These are phyloP conservation scores for Dioctria rufipes DNA, from an alignment of 2,888 invertebrate genomes.

Conservation along the genomic window DNA sequence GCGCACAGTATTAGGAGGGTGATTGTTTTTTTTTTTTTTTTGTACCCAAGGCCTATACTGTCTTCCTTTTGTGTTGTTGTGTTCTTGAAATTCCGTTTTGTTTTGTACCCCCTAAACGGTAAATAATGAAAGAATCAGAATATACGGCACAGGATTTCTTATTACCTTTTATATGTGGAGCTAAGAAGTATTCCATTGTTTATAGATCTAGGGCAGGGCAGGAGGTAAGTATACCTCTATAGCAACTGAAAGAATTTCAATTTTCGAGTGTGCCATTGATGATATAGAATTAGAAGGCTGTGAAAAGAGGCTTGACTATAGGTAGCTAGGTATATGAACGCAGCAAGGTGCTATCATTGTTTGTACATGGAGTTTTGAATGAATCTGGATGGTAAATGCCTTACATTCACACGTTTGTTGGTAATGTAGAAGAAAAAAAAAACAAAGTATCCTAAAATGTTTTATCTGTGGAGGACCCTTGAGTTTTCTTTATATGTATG, in stretches of 20 bases:
- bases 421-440: too few species aligned
- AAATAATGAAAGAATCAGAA: background rate
- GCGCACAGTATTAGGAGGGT: background rate
- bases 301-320: too few species aligned
- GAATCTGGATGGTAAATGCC: too few species aligned
- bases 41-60: background rate
- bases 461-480: too few species aligned
- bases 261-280: background rate
- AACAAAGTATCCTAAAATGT: too few species aligned
- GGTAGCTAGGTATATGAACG: background rate
- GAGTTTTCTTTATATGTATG: too few species aligned
- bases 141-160: background rate
- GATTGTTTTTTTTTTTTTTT: background rate
- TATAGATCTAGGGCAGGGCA: background rate
- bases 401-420: too few species aligned
- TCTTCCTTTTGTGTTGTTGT: background rate
- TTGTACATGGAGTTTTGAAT: background rate
- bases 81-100: background rate
- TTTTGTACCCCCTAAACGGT: background rate
- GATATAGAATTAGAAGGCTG: background rate
- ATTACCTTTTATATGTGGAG: background rate
- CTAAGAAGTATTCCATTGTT: background rate
- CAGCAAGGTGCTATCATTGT: background rate
- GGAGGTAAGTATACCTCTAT: background rate
- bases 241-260: conserved; percentile 10